A percentile compares a stretch with the other conserved stretches of the same genome.
phyloP scores from a whole-genome alignment of 30 jellyfish, hydroid and myxozoan species.

The Hydra vulgaris region DNA sequence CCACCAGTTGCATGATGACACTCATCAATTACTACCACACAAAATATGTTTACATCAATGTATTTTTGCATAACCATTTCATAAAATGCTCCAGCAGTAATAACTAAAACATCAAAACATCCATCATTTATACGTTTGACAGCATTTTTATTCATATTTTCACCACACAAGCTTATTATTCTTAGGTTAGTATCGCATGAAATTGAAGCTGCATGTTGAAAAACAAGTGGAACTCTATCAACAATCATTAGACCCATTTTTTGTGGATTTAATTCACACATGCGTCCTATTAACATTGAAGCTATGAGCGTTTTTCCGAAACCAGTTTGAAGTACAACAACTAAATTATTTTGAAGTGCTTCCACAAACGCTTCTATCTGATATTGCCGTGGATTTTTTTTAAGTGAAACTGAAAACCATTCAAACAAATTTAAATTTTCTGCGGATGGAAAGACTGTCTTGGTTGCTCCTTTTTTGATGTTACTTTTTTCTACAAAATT shows the following conservation, averaged over 20 bases:
- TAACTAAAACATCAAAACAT: slow-evolving; percentile 55
- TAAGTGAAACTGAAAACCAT: slow-evolving; percentile 43
- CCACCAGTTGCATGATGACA: slow-evolving; percentile 74
- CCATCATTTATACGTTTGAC: slow-evolving; percentile 44
- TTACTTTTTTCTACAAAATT: neutral
- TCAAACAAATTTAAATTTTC: slow-evolving; percentile 27
- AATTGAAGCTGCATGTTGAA: slow-evolving; percentile 62
- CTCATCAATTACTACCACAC: slow-evolving; percentile 62
- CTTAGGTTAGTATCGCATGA: slow-evolving; percentile 47
- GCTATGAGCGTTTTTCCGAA: slow-evolving; percentile 72
- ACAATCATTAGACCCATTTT: slow-evolving; percentile 64
- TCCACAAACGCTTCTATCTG: slow-evolving; percentile 61
- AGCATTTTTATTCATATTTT: slow-evolving; percentile 36
- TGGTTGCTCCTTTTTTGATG: neutral
- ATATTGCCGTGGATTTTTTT: slow-evolving; percentile 42
- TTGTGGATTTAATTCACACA: slow-evolving; percentile 41
- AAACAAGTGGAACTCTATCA: slow-evolving; percentile 60
- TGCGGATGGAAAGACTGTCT: slow-evolving; percentile 18
- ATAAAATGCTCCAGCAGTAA: slow-evolving; percentile 65
- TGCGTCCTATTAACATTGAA: slow-evolving; percentile 60
- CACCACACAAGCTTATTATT: slow-evolving; percentile 54
- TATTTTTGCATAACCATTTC: slow-evolving; percentile 42
- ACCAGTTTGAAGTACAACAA: slow-evolving; percentile 57
- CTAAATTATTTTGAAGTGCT: slow-evolving; percentile 52
- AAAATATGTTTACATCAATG: slow-evolving; percentile 12